Conservation (phyloP, 2,888 invertebrate species). For the Xestia ashworthii region DNA sequence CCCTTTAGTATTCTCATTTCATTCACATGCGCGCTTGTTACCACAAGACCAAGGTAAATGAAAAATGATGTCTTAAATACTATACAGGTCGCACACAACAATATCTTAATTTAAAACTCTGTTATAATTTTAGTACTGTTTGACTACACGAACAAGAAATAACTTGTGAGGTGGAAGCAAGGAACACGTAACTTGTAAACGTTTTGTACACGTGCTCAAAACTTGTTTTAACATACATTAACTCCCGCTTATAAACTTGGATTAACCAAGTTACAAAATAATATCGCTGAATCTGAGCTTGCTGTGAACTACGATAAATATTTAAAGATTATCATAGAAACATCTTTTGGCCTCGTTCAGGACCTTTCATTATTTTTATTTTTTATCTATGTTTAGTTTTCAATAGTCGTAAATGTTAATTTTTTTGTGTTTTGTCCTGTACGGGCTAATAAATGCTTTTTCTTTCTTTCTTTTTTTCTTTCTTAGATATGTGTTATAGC, state of each 20-base stretch:
- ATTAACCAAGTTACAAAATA: constrained; percentile 4
- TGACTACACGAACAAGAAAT: constrained; percentile 14
- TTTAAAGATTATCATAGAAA: too few species aligned
- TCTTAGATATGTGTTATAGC: too few species aligned
- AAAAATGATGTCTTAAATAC: background rate
- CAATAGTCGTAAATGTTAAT: too few species aligned
- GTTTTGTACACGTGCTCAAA: constrained; percentile 24
- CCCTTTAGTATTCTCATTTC: too few species aligned
- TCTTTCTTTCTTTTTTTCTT: too few species aligned
- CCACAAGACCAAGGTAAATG: too few species aligned
- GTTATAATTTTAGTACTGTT: background rate
- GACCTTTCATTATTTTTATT: too few species aligned
- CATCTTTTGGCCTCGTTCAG: too few species aligned
- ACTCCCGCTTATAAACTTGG: background rate
- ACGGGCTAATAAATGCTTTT: too few species aligned
- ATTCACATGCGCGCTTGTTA: too few species aligned
- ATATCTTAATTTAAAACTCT: background rate
- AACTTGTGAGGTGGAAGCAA: background rate
- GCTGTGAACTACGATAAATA: background rate
- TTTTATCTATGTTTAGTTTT: too few species aligned
- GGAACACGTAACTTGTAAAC: constrained; percentile 31
- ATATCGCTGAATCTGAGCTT: background rate
- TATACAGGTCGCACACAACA: background rate
- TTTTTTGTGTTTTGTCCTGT: too few species aligned
- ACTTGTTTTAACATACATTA: constrained; percentile 5